A percentile compares a stretch with the other conserved stretches of the same genome.
These are phyloP conservation scores for Oreochromis tanganicae DNA, from an alignment of 2,113 vertebrate species.

Conservation along the genomic window DNA sequence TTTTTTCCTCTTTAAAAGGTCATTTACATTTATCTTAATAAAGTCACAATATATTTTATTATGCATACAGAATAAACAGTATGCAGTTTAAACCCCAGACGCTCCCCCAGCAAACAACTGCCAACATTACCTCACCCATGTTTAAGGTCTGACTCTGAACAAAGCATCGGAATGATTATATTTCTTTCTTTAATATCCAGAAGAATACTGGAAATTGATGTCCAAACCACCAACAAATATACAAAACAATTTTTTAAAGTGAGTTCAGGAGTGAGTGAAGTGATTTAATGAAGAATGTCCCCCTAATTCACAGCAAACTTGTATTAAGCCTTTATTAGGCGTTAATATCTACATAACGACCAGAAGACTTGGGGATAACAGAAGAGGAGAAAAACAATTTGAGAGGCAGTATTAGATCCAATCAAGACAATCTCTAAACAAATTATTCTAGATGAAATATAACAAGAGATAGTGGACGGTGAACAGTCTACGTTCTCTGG, in stretches of 20 bases:
- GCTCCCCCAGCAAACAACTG: background rate
- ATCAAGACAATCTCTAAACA: background rate
- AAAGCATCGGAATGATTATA: background rate
- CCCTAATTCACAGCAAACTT: background rate
- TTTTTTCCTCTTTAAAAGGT: background rate
- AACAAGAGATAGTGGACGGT: background rate
- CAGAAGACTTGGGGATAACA: background rate
- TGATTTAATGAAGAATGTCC: background rate
- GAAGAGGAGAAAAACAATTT: background rate
- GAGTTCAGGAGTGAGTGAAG: fast-evolving
- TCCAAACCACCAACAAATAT: background rate
- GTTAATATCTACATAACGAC: background rate
- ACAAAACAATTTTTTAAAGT: background rate
- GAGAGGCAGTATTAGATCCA: background rate
- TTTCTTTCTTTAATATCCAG: background rate
- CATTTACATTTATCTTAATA: fast-evolving
- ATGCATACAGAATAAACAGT: background rate
- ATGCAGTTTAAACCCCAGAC: background rate
- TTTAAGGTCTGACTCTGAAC: background rate
- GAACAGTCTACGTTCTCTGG: slow-evolving; percentile 3
- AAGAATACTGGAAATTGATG: background rate
- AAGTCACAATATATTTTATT: background rate
- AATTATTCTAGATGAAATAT: slow-evolving; percentile 3
- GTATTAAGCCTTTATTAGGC: background rate
- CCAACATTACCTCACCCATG: background rate